A percentile compares a stretch with the other conserved stretches of the same genome.
Evolutionary conservation across 2,888 invertebrate species (phyloP).

Genomic region (Calameuta filiformis): DNA sequence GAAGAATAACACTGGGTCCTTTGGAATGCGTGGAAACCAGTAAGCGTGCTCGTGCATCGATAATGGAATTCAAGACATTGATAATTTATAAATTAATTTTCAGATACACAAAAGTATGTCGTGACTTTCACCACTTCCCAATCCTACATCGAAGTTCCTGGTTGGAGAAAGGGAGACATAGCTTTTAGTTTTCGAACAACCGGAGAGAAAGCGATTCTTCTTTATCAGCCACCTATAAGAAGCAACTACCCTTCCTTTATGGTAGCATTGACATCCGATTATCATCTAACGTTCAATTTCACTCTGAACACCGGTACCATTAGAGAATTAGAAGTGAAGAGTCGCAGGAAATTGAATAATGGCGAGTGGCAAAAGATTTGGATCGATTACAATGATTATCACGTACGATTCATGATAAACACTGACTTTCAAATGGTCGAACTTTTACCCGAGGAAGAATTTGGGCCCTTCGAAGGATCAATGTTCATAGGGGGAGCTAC

Average conservation of each 20-base stretch:
- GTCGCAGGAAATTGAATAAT: constrained; percentile 84
- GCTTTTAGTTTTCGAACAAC: constrained; percentile 94
- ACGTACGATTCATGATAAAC: constrained; percentile 92
- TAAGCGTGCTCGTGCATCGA: constrained; percentile 67
- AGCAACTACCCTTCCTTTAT: constrained; percentile 92
- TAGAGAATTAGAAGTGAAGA: constrained; percentile 84
- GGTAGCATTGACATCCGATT: constrained; percentile 87
- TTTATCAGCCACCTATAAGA: constrained; percentile 91
- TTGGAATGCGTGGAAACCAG: constrained; percentile 95
- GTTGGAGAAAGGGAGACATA: constrained; percentile 93
- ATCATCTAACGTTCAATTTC: constrained; percentile 89
- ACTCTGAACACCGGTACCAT: constrained; percentile 87
- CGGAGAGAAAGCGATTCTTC: constrained; percentile 86
- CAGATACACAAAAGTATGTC: constrained; percentile 91
- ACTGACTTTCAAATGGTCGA: constrained; percentile 90
- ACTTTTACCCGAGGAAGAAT: constrained; percentile 85
- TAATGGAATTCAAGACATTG: neutral
- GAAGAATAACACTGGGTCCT: constrained; percentile 89
- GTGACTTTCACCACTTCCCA: constrained; percentile 94
- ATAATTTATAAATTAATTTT: constrained; percentile 36
- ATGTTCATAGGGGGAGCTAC: constrained; percentile 95
- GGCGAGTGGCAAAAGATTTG: constrained; percentile 97
- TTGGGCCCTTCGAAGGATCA: constrained; percentile 92
- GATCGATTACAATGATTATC: constrained; percentile 95
- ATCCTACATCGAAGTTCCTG: constrained; percentile 92